These are phyloP conservation scores for Quadriops clusia DNA, from an alignment of 2,888 invertebrate species.

Conservation along the genomic window DNA sequence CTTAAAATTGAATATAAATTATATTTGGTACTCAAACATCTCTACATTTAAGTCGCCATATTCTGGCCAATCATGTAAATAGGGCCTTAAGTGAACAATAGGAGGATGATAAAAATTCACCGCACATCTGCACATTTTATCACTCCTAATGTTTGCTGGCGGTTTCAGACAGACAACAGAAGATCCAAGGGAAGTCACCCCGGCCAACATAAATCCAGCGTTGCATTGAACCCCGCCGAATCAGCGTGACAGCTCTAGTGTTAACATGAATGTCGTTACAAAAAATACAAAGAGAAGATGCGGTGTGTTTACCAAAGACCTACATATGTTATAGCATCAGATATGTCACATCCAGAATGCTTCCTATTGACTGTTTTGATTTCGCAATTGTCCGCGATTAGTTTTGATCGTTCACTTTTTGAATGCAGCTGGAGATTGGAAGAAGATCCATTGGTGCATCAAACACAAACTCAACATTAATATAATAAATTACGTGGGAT, in stretches of 20 bases:
- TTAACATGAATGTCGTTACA: slow-evolving; percentile 28
- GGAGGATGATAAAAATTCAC: slow-evolving; percentile 9
- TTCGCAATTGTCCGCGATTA: slow-evolving; percentile 7
- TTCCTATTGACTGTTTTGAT: slow-evolving; percentile 14
- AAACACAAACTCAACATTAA: no score
- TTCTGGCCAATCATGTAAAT: no score
- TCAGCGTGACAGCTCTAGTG: slow-evolving; percentile 28
- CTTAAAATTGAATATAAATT: no score
- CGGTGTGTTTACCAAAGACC: slow-evolving; percentile 26
- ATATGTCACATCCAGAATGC: slow-evolving; percentile 18
- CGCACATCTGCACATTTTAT: slow-evolving; percentile 15
- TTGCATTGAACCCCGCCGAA: slow-evolving; percentile 23
- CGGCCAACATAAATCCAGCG: slow-evolving; percentile 24
- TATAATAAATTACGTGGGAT: no score
- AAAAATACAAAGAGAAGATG: slow-evolving; percentile 32
- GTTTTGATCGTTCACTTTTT: slow-evolving; percentile 2
- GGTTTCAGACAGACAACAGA: slow-evolving; percentile 14
- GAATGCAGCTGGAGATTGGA: no score
- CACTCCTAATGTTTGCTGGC: slow-evolving; percentile 18
- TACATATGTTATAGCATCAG: slow-evolving; percentile 25
- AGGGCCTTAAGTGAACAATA: no score
- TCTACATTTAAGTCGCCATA: no score
- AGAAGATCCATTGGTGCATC: no score
- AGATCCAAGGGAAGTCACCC: slow-evolving; percentile 14
- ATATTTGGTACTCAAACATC: no score